Conservation (phyloP, 2,113 vertebrate genomes). For the Dipodomys merriami region DNA sequence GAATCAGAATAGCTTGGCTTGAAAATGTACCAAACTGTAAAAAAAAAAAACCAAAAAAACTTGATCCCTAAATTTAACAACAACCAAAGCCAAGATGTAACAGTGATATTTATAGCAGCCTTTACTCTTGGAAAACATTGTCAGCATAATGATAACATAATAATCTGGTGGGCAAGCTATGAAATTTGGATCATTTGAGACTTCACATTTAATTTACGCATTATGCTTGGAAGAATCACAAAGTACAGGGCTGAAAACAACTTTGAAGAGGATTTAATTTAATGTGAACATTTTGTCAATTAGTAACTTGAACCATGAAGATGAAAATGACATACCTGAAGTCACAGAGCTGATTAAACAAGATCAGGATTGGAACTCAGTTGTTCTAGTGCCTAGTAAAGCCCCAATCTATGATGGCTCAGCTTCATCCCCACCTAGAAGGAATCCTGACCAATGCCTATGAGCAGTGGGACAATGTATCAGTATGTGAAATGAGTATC, state of each 20-base stretch:
- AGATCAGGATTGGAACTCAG: background rate
- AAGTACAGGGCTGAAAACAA: background rate
- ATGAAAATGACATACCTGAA: background rate
- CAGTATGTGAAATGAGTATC: background rate
- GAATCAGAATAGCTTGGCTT: slow-evolving; percentile 22
- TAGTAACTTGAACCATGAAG: background rate
- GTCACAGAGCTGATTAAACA: background rate
- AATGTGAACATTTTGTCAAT: slow-evolving; percentile 12
- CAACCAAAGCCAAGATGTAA: slow-evolving; percentile 8
- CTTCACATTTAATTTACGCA: slow-evolving; percentile 23
- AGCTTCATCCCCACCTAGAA: background rate
- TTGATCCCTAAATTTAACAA: background rate
- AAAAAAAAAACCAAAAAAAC: background rate
- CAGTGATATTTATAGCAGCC: background rate
- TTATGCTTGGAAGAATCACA: slow-evolving; percentile 13
- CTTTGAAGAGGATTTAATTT: slow-evolving; percentile 36
- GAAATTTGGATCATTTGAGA: slow-evolving; percentile 31
- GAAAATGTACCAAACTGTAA: background rate
- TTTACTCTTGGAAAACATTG: slow-evolving; percentile 21
- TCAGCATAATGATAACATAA: background rate
- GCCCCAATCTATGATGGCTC: background rate
- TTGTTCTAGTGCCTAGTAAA: background rate
- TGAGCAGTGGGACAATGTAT: background rate
- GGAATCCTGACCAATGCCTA: background rate
- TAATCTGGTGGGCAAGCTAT: background rate